A percentile compares a stretch with the other conserved stretches of the same genome.
Conservation (phyloP, 2,113 vertebrate genomes). For the Archocentrus centrarchus region DNA sequence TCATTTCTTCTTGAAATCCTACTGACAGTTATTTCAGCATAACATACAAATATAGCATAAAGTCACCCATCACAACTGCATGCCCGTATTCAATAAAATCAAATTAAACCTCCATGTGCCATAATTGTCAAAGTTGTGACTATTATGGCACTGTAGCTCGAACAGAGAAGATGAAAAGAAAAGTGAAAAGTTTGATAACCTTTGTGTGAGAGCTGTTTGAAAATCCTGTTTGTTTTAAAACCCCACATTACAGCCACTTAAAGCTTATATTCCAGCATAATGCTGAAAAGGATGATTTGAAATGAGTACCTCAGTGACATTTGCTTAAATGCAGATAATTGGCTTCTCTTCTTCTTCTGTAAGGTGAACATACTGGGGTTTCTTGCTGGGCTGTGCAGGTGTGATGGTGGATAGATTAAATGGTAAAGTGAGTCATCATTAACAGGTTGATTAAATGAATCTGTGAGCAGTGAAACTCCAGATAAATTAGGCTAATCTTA, state of each 20-base stretch:
- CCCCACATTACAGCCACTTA: constrained; percentile 20
- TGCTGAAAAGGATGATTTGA: constrained; percentile 3
- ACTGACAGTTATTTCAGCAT: background rate
- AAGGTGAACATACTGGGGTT: background rate
- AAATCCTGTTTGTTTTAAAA: background rate
- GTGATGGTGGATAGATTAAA: background rate
- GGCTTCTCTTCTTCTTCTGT: background rate
- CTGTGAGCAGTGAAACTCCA: background rate
- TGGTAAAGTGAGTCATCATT: background rate
- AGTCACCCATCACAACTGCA: background rate
- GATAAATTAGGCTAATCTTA: background rate
- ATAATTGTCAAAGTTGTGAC: background rate
- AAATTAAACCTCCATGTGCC: background rate
- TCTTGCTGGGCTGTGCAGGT: background rate
- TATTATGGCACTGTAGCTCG: rapidly evolving
- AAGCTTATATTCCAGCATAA: background rate
- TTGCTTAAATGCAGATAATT: constrained; percentile 17
- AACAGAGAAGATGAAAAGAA: background rate
- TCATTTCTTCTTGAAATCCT: too few species aligned
- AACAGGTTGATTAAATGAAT: background rate
- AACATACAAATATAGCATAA: background rate
- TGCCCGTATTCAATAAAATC: background rate
- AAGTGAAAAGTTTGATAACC: background rate
- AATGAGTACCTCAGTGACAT: background rate
- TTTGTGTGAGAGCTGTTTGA: background rate